A percentile compares a stretch with the other conserved stretches of the same genome.
Conservation (phyloP, 2,797 vertebrate species). For the Onychomys leucogaster region DNA sequence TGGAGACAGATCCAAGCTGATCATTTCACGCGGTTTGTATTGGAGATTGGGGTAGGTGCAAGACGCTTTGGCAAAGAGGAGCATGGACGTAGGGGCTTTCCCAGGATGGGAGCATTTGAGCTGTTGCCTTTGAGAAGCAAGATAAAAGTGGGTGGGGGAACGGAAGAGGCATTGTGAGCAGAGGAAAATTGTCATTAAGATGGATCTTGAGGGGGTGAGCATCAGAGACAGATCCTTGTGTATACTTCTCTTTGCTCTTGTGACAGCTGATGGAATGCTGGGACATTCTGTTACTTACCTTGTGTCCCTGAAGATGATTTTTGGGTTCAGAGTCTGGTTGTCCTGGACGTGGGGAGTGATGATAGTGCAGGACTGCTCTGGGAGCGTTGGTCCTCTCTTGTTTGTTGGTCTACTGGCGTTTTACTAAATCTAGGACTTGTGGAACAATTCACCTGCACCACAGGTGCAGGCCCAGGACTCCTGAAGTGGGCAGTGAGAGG, state of each 20-base stretch:
- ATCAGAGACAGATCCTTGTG: neutral
- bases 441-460: neutral
- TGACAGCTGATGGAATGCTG: conserved; percentile 8
- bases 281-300: neutral
- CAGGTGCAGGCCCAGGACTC: neutral
- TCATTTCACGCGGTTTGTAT: neutral
- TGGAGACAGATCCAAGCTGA: neutral
- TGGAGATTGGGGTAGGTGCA: neutral
- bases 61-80: neutral
- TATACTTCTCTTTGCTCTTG: neutral
- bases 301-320: conserved; percentile 40
- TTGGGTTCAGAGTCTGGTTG: neutral
- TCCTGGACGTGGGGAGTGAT: neutral
- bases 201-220: conserved; percentile 12
- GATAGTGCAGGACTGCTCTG: neutral
- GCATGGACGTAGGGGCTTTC: neutral
- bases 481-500: neutral
- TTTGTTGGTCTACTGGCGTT: neutral
- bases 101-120: neutral
- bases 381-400: neutral
- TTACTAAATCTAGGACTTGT: neutral
- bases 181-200: neutral
- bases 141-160: neutral
- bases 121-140: neutral
- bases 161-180: neutral